Conservation (phyloP, 2,113 vertebrate genomes). For the Silurus asotus region DNA sequence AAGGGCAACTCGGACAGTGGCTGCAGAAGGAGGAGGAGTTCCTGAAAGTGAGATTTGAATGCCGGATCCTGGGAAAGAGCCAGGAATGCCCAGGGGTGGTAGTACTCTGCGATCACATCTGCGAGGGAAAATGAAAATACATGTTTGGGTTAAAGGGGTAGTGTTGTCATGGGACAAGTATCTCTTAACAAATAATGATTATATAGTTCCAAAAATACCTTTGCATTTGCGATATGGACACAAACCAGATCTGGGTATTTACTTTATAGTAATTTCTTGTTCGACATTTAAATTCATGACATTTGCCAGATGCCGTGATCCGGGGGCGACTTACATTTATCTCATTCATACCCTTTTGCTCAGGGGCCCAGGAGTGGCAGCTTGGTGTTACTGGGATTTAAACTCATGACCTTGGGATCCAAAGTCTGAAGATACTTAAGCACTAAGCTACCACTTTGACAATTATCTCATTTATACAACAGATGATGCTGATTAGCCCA, state of each 20-base stretch:
- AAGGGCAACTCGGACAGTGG: constrained; percentile 91
- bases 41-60: constrained; percentile 84
- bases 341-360: no score
- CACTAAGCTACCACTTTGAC: no score
- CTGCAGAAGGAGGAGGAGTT: constrained; percentile 89
- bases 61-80: constrained; percentile 75
- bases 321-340: no score
- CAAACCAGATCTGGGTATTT: neutral
- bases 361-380: no score
- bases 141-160: neutral
- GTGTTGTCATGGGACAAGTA: neutral
- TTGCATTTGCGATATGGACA: neutral
- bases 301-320: no score
- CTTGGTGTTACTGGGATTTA: no score
- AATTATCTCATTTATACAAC: no score
- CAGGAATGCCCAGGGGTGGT: constrained; percentile 91
- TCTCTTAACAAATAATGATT: neutral
- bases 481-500: no score
- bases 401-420: no score
- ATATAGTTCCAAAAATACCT: neutral
- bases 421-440: no score
- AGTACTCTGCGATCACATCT: constrained; percentile 86
- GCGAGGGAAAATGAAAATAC: constrained; percentile 29
- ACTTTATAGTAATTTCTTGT: neutral
- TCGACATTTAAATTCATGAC: neutral